These are phyloP conservation scores for Cherax quadricarinatus DNA, from an alignment of 1,140 invertebrate genomes.

Conservation along the genomic window DNA sequence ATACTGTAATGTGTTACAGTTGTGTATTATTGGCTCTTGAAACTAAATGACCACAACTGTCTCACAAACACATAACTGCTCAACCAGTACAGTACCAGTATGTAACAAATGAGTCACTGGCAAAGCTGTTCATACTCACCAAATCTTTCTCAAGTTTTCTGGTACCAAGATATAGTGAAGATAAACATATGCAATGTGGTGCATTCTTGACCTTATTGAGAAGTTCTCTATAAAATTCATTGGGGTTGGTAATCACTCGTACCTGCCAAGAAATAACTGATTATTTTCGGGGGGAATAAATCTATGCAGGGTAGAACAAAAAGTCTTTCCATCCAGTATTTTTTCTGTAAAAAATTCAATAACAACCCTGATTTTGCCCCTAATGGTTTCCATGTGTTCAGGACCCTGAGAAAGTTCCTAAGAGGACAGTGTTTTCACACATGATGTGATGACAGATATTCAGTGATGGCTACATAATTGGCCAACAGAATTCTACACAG, in stretches of 20 bases:
- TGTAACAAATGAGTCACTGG: neutral
- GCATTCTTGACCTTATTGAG: slow-evolving; percentile 84
- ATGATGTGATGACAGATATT: no score
- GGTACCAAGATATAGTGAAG: slow-evolving; percentile 96
- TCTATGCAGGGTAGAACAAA: neutral
- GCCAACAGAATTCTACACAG: no score
- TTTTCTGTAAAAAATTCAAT: no score
- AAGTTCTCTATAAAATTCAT: slow-evolving; percentile 86
- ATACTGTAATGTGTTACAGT: no score
- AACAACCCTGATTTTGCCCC: neutral
- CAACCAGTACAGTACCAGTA: no score
- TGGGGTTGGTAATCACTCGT: slow-evolving; percentile 85
- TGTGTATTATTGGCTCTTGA: no score
- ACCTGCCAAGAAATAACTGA: slow-evolving; percentile 77
- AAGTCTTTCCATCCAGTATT: neutral
- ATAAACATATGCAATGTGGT: slow-evolving; percentile 88
- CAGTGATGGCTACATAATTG: no score
- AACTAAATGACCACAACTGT: no score
- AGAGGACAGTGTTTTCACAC: no score
- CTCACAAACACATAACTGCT: no score
- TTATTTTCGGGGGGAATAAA: no score
- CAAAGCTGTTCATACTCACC: slow-evolving; percentile 77
- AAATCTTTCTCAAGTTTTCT: slow-evolving; percentile 89
- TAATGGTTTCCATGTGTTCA: neutral
- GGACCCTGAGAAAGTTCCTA: neutral